Percentiles rank a stretch among this genome's conserved stretches.
These are phyloP conservation scores for Papilio polyxenes DNA, from an alignment of 1,140 invertebrate genomes.

Conservation along the genomic window DNA sequence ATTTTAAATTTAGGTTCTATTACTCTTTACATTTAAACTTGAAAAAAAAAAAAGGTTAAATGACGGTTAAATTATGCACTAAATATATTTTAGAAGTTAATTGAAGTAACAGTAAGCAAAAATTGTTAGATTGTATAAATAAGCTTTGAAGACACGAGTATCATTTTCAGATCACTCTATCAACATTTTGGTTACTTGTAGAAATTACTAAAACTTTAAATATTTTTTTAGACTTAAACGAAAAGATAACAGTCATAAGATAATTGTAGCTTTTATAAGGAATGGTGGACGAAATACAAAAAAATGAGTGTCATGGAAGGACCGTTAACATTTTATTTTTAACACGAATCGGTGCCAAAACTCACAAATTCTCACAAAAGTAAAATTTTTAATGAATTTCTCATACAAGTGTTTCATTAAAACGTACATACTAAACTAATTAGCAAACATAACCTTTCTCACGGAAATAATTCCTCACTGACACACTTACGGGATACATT, in stretches of 20 bases:
- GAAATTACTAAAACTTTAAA: too few species aligned
- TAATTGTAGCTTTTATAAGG: neutral
- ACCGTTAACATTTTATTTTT: neutral
- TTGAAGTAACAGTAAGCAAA: too few species aligned
- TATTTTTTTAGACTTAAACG: too few species aligned
- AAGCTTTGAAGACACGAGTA: too few species aligned
- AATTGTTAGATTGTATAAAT: too few species aligned
- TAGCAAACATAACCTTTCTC: neutral
- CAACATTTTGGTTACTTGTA: too few species aligned
- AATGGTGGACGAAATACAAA: neutral
- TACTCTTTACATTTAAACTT: too few species aligned
- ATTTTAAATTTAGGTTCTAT: too few species aligned
- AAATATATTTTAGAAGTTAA: too few species aligned
- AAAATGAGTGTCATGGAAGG: neutral
- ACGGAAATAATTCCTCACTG: neutral
- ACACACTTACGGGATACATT: neutral
- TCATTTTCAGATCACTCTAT: too few species aligned
- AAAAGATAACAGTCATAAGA: neutral
- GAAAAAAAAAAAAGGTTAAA: too few species aligned
- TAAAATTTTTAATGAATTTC: constrained; percentile 14
- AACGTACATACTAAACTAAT: constrained; percentile 1
- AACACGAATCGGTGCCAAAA: neutral
- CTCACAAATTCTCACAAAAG: neutral
- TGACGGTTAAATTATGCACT: too few species aligned
- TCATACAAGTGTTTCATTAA: constrained; percentile 18